Evolutionary conservation across 2,888 invertebrate species (phyloP).

Genomic region (Eulithis testata): DNA sequence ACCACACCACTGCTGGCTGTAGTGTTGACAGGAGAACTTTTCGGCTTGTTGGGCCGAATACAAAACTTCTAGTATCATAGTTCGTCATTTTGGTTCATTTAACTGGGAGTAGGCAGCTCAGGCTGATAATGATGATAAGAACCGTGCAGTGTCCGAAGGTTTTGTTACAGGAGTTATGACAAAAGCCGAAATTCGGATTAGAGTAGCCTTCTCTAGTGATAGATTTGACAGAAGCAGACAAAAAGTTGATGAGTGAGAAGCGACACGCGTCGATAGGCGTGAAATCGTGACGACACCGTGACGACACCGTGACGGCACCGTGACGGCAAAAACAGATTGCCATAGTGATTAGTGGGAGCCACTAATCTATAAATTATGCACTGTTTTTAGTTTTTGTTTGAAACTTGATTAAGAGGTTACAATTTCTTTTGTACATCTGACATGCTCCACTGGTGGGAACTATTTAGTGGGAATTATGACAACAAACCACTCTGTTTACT

Average conservation of each 20-base stretch:
- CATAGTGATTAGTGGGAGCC: slow-evolving; percentile 20
- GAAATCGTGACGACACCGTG: slow-evolving; percentile 37
- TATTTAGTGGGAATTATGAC: no score
- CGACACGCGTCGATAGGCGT: slow-evolving; percentile 34
- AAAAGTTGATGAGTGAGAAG: slow-evolving; percentile 26
- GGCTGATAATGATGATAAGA: no score
- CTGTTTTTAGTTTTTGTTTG: slow-evolving; percentile 19
- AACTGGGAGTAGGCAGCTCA: no score
- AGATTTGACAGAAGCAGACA: background rate
- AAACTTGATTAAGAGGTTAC: slow-evolving; percentile 13
- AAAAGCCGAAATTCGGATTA: background rate
- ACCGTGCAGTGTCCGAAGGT: no score
- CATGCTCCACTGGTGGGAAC: no score
- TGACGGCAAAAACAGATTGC: slow-evolving; percentile 29
- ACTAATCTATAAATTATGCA: slow-evolving; percentile 30
- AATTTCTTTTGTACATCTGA: slow-evolving; percentile 1
- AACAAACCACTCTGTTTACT: no score
- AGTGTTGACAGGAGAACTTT: no score
- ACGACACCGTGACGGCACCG: slow-evolving; percentile 43
- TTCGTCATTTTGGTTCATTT: no score
- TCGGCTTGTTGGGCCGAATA: no score
- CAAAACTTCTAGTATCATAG: no score
- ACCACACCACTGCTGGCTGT: no score
- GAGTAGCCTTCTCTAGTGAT: background rate
- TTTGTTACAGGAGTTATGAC: background rate